Conservation (phyloP, 2,113 vertebrate species). For the Xyliphius kryptos region DNA sequence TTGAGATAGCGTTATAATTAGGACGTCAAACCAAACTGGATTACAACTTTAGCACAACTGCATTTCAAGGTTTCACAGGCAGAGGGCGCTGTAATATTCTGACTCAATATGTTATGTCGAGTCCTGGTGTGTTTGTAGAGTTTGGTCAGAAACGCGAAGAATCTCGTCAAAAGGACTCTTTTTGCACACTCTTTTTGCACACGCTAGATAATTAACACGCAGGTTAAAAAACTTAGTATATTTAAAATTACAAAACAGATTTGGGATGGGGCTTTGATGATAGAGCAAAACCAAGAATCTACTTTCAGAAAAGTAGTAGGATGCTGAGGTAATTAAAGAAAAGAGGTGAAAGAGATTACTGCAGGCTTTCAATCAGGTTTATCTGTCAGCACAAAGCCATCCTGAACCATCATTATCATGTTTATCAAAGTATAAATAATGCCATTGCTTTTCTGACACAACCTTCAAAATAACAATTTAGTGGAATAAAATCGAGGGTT, state of each 20-base stretch:
- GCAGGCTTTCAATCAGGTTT: too few species aligned
- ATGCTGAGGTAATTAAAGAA: too few species aligned
- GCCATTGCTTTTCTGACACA: too few species aligned
- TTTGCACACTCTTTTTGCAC: constrained; percentile 43
- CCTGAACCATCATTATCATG: too few species aligned
- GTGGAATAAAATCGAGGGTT: too few species aligned
- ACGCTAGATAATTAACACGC: constrained; percentile 46
- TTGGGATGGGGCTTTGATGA: constrained; percentile 31
- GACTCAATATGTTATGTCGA: constrained; percentile 25
- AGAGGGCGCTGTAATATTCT: constrained; percentile 36
- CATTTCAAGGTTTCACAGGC: constrained; percentile 14
- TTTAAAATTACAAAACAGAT: constrained; percentile 37
- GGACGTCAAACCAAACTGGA: too few species aligned
- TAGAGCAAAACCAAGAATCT: background rate
- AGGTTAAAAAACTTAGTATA: constrained; percentile 46
- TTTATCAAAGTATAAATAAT: too few species aligned
- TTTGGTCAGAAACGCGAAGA: constrained; percentile 49
- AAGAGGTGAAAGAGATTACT: too few species aligned
- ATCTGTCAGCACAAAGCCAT: too few species aligned
- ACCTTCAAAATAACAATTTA: too few species aligned
- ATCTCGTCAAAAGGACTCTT: constrained; percentile 40
- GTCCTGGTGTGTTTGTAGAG: constrained; percentile 34
- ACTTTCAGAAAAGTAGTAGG: too few species aligned
- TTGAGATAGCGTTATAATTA: too few species aligned
- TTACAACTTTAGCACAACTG: background rate